Base-by-base conservation (phyloP, 1,140 invertebrate species). In the Ceratina japonica region DNA sequence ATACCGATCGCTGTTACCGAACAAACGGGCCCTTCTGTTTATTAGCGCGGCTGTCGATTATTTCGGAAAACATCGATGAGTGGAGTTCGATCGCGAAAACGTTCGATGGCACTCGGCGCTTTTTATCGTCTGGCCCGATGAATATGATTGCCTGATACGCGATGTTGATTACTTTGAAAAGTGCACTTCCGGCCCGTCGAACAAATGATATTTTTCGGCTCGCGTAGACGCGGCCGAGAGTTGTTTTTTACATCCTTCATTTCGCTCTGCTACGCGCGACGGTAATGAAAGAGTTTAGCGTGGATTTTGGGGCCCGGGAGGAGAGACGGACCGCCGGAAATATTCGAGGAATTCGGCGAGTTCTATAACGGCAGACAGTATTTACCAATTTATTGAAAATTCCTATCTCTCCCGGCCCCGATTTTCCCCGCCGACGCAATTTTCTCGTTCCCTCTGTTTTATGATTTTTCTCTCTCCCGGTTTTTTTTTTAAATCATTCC, bases 321-420 rank as follows among this genome's bases (percentile, higher is more conserved):
- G n/a, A 69, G 51, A 20, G 66, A 69, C 3, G 54, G 51, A 31
- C 13, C 13, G 18, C 16, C 2, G 66, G 4, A 13, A 31, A 69
- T 69, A 51, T 69, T 27, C 18, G 4, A 10, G 51, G 24, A 54
- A 69, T 69, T 69, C 66, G 24, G 2, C 1, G 31, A 16, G 65
- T 49, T 49, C 58, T 59, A 51, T 31, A 31, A 8, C 18, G 37
- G 31, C 20, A n/a, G 37, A 18, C 31, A 64, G 54, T 75, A 70
- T 72, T 56, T 22, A 66, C 68, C 63, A 58, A 72, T 72, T 58
- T 58, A 22, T 27, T 58, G 18, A 16, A 62, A 78, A 62, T 66
- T 44, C 27, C 62, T 2, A 31, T 31, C n/a, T 24, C 20, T 52
- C 51, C 51, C 13, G 20, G 10, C 51, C 18, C 51, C 22, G 27